phyloP scores from a whole-genome alignment of 2,113 vertebrate species.

The Heterotis niloticus region DNA sequence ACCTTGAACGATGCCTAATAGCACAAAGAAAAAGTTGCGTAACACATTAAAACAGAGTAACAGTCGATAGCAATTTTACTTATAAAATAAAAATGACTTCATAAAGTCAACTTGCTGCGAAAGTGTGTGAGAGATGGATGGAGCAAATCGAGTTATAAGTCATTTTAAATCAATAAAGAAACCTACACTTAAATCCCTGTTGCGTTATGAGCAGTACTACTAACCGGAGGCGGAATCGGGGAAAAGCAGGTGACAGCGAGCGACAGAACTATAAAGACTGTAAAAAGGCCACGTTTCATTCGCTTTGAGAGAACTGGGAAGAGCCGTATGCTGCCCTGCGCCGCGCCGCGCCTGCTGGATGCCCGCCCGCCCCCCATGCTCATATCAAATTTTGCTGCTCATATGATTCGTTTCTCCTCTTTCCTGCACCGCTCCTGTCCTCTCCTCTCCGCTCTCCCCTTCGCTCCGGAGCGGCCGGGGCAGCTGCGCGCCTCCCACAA shows the following conservation, averaged over 20 bases:
- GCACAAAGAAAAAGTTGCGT: no score
- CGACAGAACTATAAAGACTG: background rate
- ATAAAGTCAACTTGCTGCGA: no score
- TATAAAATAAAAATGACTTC: no score
- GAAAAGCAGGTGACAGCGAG: background rate
- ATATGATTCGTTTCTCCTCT: constrained; percentile 46
- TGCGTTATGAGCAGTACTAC: no score
- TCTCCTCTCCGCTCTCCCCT: constrained; percentile 25
- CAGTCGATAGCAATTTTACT: no score
- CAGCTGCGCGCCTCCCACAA: constrained; percentile 40
- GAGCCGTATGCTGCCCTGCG: constrained; percentile 32
- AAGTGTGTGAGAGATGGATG: no score
- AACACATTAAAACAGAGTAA: no score
- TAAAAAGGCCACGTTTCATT: background rate
- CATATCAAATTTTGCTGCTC: constrained; percentile 69
- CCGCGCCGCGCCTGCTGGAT: constrained; percentile 44
- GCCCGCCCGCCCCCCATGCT: constrained; percentile 40
- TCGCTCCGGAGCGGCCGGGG: constrained; percentile 35
- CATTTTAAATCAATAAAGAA: no score
- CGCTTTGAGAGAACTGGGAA: background rate
- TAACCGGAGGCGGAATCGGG: no score
- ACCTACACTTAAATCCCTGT: background rate
- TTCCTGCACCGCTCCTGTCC: constrained; percentile 31
- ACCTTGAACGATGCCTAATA: no score
- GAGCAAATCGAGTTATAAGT: no score